Evolutionary conservation across 2,797 vertebrate genomes (phyloP).

Genomic region (Adelosebastes latens): DNA sequence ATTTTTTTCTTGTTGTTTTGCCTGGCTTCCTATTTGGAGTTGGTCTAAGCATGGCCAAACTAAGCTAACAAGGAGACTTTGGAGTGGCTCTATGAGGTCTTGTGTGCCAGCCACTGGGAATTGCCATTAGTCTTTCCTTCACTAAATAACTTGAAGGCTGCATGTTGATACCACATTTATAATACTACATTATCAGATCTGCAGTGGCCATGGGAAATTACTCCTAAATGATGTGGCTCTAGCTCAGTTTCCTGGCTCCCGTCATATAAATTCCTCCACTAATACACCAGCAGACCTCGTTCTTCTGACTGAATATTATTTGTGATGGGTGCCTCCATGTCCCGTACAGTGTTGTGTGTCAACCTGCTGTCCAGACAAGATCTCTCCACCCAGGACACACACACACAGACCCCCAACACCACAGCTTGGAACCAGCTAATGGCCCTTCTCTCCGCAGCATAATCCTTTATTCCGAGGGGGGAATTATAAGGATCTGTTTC

Average conservation of each 20-base stretch:
- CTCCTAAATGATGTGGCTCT: constrained; percentile 35
- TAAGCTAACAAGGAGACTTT: neutral
- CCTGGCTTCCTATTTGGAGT: neutral
- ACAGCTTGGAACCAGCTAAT: constrained; percentile 78
- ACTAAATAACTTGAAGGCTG: neutral
- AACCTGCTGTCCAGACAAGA: constrained; percentile 70
- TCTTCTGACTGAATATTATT: constrained; percentile 48
- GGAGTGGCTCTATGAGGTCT: neutral
- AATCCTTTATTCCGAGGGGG: constrained; percentile 83
- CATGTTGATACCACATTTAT: constrained; percentile 4
- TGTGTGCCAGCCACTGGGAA: neutral
- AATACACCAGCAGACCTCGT: constrained; percentile 30
- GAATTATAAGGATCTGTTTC: constrained; percentile 89
- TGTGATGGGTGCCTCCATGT: constrained; percentile 32
- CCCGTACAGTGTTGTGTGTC: constrained; percentile 46
- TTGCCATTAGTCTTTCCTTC: neutral
- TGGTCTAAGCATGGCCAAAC: neutral
- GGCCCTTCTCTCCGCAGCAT: constrained; percentile 80
- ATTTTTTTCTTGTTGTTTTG: neutral
- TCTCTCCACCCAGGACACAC: constrained; percentile 35
- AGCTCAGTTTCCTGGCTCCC: constrained; percentile 28
- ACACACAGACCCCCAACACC: constrained; percentile 43
- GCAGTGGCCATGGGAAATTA: constrained; percentile 35
- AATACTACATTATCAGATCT: constrained; percentile 15
- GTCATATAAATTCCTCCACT: constrained; percentile 61